Base-by-base conservation (phyloP, 1,140 invertebrate species). In the Lepidostoma basale region DNA sequence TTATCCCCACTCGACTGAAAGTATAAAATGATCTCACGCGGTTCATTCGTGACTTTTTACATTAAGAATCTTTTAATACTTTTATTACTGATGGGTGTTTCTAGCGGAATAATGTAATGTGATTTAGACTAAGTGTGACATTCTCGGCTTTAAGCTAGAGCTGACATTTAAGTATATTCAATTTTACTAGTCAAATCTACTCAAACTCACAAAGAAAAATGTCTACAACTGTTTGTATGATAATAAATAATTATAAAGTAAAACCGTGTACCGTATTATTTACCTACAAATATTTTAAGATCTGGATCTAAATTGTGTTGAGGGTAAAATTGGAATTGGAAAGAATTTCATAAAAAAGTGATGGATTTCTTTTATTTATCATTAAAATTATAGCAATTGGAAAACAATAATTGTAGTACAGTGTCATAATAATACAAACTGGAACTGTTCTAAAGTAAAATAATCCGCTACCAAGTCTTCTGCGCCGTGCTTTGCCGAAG, bases 91-190 rank as follows among this genome's bases (percentile, higher is more conserved):
- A 44, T 66, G 63, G 40, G 58, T 66, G 63, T 56, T 66, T 66
- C 49, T 66, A 66, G 63, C 58, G 49, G 40, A 64, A 52, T 66
- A 66, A 56, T 25, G 47, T 66, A 66, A 66, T 66, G 63, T 66
- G 63, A 66, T 66, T 66, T 66, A 66, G 63, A n/a, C 14, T 66
- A 58, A 58, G 42, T 56, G 4, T 18, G 8, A 66, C 10, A 30
- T 45, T 25, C 39, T 16, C 16, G 12, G 22, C 39, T 42, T 6
- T 8, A 60, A 42, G 39, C 30, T 8, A 6, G 22, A 23, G 42
- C 2, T 60, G 23, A 18, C 26, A 25, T 40, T 60, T 42, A 56
- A 30, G 5, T 60, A 10, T 60, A 60, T 26, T 60, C 3, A 44
- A 44, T 26, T 60, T 23, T 60, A 42, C 36, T 47, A 45, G 40